Base-by-base conservation (phyloP, 2,888 invertebrate genomes). In the Drosophila formosana region DNA sequence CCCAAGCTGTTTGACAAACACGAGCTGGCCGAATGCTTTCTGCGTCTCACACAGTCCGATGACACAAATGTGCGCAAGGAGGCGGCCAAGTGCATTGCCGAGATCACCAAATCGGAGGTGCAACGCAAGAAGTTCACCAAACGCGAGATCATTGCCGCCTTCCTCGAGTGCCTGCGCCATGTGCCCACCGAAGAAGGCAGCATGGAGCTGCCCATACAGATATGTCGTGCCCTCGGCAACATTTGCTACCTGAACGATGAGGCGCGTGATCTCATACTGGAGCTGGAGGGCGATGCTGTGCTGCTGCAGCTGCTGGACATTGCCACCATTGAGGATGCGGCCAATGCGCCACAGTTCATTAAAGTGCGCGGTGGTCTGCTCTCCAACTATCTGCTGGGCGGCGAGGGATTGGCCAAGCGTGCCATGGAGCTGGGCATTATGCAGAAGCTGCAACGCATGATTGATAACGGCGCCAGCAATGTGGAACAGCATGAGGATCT, bases 221-320 rank as follows among this genome's bases (percentile, higher is more conserved):
- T 95, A 43, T 96, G 96, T 80, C 94, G 98, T 84, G 96, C 97
- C 3, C 93, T 98, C 25, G 98, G 97, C 39, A 98, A 98, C 92
- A 95, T 98, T 89, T 97, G 97, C 91, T 98, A 96, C 91, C 96
- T 97, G 90, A 97, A 97, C 93, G 96, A 97, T 93, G 93, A 94
- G 83, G 94, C 95, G 18, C 93, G 95, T 72, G 93, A 93, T 67
- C 90, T 94, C 57, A 93, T 95, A 55, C 76, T 92, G 39, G 90
- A 90, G 63, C 90, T 92, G 37, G 92, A 94, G 63, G 95, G 95
- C 1, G 92, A 95, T 66, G 88, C 91, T 51, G 91, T 92, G 46
- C 89, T 94, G 6, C 87, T 93, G 63, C 92, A 92, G 18, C 76
- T 94, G 32, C 86, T 95, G 5, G 91, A 91, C 26, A 85, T 91